phyloP scores from a whole-genome alignment of 2,888 invertebrate species.

The Glyphotaelius pellucidus region DNA sequence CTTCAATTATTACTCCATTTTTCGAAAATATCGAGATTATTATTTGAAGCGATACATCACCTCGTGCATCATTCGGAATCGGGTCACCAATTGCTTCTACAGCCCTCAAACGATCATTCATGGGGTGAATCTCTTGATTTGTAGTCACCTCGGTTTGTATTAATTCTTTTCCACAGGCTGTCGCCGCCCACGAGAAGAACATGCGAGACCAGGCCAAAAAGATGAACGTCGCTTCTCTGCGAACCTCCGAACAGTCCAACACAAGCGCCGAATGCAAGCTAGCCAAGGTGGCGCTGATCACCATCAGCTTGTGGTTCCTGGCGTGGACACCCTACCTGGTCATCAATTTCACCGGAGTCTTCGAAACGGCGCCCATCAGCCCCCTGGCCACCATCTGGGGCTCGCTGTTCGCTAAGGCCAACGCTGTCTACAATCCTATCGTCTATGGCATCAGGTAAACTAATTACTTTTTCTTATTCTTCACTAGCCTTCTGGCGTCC shows the following conservation, averaged over 20 bases:
- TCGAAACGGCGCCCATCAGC: constrained; percentile 84
- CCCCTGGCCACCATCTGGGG: constrained; percentile 93
- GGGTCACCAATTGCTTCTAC: background rate
- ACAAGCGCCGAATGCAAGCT: constrained; percentile 92
- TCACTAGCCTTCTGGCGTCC: background rate
- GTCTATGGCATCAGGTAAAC: constrained; percentile 91
- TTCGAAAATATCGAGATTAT: too few species aligned
- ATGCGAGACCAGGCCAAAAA: constrained; percentile 96
- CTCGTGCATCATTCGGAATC: too few species aligned
- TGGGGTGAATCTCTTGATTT: background rate
- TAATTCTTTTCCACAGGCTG: constrained; percentile 77
- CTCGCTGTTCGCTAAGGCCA: constrained; percentile 94
- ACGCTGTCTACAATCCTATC: constrained; percentile 93
- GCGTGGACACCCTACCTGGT: constrained; percentile 95
- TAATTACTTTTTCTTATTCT: constrained; percentile 32
- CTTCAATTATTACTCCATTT: background rate
- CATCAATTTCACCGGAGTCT: constrained; percentile 89
- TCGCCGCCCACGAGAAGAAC: constrained; percentile 88
- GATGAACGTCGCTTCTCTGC: constrained; percentile 93
- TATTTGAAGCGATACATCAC: too few species aligned
- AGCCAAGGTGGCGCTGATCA: constrained; percentile 94
- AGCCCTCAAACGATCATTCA: background rate
- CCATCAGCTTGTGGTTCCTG: constrained; percentile 93
- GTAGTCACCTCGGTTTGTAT: background rate
- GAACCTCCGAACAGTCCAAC: constrained; percentile 83